Conservation (phyloP, 2,113 vertebrate genomes). For the Thryonomys swinderianus region DNA sequence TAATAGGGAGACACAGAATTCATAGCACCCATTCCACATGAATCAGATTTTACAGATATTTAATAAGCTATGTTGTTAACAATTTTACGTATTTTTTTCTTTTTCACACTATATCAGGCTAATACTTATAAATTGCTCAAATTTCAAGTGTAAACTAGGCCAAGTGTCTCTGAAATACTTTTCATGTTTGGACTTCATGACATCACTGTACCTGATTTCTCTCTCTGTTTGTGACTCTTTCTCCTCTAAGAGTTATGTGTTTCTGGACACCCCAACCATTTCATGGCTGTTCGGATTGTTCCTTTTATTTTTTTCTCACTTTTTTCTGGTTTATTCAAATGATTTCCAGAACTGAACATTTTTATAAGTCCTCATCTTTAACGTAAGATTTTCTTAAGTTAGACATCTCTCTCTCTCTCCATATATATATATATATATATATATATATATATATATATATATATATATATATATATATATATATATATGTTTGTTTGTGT, state of each 20-base stretch:
- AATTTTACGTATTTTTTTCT: not conserved
- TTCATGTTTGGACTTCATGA: not conserved
- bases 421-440: not conserved
- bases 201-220: not conserved
- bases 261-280: not conserved
- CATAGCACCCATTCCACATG: not conserved
- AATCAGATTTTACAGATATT: constrained; percentile 19
- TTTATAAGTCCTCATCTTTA: not conserved
- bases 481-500: no score
- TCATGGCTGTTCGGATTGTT: not conserved
- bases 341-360: not conserved
- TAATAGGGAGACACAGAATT: not conserved
- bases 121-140: not conserved
- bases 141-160: not conserved
- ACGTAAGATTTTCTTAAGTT: not conserved
- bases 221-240: not conserved
- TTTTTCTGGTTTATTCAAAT: not conserved
- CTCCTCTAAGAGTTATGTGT: not conserved
- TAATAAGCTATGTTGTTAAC: not conserved
- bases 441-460: not conserved
- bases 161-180: not conserved
- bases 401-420: not conserved
- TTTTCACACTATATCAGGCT: not conserved
- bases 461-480: not conserved
- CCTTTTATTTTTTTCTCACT: not conserved